Evolutionary conservation across 2,113 vertebrate genomes (phyloP).

Genomic region (Eleginops maclovinus): DNA sequence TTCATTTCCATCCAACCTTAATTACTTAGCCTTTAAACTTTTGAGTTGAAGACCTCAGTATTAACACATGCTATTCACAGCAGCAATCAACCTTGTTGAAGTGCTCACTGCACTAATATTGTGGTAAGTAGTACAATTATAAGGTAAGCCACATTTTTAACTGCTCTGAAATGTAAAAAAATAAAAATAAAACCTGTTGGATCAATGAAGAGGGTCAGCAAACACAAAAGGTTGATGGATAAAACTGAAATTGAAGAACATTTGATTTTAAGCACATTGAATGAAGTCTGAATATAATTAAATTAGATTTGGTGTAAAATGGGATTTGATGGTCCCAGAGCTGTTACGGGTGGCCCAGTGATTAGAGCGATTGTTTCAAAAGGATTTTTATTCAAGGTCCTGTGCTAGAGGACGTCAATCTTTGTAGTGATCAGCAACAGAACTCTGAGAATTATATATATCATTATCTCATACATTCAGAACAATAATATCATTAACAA

Average conservation of each 20-base stretch:
- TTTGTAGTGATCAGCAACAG: slow-evolving; percentile 1
- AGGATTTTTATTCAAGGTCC: slow-evolving; percentile 13
- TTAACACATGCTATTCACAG: slow-evolving; percentile 31
- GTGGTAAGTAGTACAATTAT: slow-evolving; percentile 19
- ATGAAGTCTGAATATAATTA: slow-evolving; percentile 49
- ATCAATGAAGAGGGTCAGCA: slow-evolving; percentile 24
- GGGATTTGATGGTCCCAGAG: slow-evolving; percentile 38
- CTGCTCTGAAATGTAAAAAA: slow-evolving; percentile 51
- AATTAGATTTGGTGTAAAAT: slow-evolving; percentile 45
- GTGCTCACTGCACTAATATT: slow-evolving; percentile 8
- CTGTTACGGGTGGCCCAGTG: slow-evolving; percentile 28
- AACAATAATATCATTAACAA: slow-evolving; percentile 2
- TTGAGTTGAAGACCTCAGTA: slow-evolving; percentile 7
- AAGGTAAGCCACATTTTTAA: slow-evolving; percentile 35
- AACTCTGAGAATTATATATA: not conserved
- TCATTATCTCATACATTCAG: no score
- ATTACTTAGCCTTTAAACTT: slow-evolving; percentile 33
- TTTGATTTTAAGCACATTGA: slow-evolving; percentile 33
- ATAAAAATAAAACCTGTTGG: slow-evolving; percentile 12
- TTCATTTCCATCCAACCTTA: slow-evolving; percentile 26
- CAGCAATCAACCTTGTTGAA: slow-evolving; percentile 22
- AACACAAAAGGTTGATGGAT: slow-evolving; percentile 50
- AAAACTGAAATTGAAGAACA: slow-evolving; percentile 31
- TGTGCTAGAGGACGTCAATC: not conserved
- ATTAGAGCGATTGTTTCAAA: slow-evolving; percentile 35